These are phyloP conservation scores for Passer montanus DNA, from an alignment of 2,113 vertebrate species.

Conservation along the genomic window DNA sequence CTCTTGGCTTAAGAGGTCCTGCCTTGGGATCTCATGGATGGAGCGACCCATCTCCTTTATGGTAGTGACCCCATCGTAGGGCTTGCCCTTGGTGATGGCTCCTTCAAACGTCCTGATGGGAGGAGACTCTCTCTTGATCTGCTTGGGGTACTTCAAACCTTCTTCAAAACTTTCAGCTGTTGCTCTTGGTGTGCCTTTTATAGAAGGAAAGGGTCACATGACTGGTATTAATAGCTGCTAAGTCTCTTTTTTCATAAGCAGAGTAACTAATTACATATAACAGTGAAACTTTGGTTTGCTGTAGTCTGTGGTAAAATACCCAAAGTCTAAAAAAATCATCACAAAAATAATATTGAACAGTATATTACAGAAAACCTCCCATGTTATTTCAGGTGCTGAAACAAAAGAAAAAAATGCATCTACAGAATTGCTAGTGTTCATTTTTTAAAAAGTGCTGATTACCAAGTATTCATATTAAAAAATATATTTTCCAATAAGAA, in stretches of 20 bases:
- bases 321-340: neutral
- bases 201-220: neutral
- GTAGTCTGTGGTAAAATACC: neutral
- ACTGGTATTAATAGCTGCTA: neutral
- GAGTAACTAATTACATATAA: neutral
- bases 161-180: slow-evolving; percentile 90
- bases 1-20: slow-evolving; percentile 88
- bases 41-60: slow-evolving; percentile 98
- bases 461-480: neutral
- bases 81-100: slow-evolving; percentile 93
- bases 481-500: neutral
- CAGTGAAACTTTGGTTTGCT: neutral
- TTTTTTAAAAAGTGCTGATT: neutral
- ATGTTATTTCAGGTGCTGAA: neutral
- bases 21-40: slow-evolving; percentile 96
- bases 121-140: slow-evolving; percentile 94
- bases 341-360: neutral
- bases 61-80: slow-evolving; percentile 93
- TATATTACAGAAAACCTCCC: neutral
- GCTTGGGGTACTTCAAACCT: slow-evolving; percentile 92
- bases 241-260: neutral
- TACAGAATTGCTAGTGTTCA: neutral
- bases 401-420: neutral
- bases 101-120: slow-evolving; percentile 92
- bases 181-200: slow-evolving; percentile 90